Conservation (phyloP, 2,797 vertebrate genomes). For the Ambastaia sidthimunki region DNA sequence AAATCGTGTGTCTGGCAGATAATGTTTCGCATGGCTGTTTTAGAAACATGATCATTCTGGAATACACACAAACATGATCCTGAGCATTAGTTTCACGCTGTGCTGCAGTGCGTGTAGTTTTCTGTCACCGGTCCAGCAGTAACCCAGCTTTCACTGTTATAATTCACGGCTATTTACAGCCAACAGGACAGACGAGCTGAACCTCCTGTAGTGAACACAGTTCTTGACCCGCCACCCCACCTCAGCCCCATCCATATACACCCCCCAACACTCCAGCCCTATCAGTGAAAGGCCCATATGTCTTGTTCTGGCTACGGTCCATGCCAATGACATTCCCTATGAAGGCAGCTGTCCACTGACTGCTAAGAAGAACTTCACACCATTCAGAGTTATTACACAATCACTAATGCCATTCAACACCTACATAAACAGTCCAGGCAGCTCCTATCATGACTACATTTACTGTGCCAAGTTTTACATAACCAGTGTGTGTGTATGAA, state of each 20-base stretch:
- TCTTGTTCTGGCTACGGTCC: slow-evolving; percentile 45
- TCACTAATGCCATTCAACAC: slow-evolving; percentile 58
- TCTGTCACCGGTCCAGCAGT: slow-evolving; percentile 46
- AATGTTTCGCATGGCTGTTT: slow-evolving; percentile 13
- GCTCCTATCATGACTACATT: slow-evolving; percentile 56
- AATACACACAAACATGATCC: neutral
- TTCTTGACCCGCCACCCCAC: slow-evolving; percentile 23
- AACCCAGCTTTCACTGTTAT: slow-evolving; percentile 33
- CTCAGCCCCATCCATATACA: neutral
- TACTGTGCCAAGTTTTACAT: slow-evolving; percentile 72
- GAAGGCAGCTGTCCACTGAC: slow-evolving; percentile 54
- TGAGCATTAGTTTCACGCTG: slow-evolving; percentile 22
- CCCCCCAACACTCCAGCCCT: slow-evolving; percentile 13
- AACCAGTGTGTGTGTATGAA: slow-evolving; percentile 54
- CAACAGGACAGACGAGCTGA: slow-evolving; percentile 18
- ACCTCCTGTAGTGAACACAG: slow-evolving; percentile 14
- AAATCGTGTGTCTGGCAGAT: slow-evolving; percentile 18
- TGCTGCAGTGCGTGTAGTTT: slow-evolving; percentile 58
- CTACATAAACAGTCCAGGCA: slow-evolving; percentile 68
- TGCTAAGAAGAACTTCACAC: slow-evolving; percentile 53
- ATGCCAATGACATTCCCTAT: slow-evolving; percentile 56
- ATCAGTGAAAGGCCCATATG: slow-evolving; percentile 48
- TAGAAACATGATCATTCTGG: slow-evolving; percentile 24
- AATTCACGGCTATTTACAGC: slow-evolving; percentile 34
- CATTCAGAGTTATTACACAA: slow-evolving; percentile 70